These are phyloP conservation scores for Acarapis woodi DNA, from an alignment of 1,140 invertebrate species.

Conservation along the genomic window DNA sequence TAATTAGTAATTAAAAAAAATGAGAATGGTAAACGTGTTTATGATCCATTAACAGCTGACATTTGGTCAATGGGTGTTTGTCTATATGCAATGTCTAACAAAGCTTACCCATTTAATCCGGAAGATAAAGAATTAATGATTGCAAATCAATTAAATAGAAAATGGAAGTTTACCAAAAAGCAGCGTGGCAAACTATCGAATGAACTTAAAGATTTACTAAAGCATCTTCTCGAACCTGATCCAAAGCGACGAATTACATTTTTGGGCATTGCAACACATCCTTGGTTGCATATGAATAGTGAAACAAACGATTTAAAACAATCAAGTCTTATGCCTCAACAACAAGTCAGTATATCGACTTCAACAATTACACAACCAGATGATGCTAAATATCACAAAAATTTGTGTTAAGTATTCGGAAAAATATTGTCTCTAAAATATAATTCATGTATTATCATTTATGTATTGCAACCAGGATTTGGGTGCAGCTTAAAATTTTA, in stretches of 20 bases:
- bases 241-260: constrained; percentile 35
- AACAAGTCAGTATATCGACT: too few species aligned
- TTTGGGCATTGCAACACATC: constrained; percentile 17
- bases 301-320: neutral
- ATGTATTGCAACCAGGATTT: too few species aligned
- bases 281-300: constrained; percentile 8
- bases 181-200: neutral
- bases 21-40: constrained; percentile 9
- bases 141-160: constrained; percentile 4
- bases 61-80: constrained; percentile 15
- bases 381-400: too few species aligned
- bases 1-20: constrained; percentile 4
- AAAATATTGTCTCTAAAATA: too few species aligned
- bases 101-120: constrained; percentile 18
- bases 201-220: constrained; percentile 35
- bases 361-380: too few species aligned
- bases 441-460: too few species aligned
- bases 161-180: constrained; percentile 6
- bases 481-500: too few species aligned
- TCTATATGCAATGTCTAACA: constrained; percentile 14
- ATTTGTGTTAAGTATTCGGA: too few species aligned
- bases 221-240: constrained; percentile 44
- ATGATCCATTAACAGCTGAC: constrained; percentile 14
- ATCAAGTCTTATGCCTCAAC: too few species aligned
- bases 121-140: constrained; percentile 6